Base-by-base conservation (phyloP, 2,888 invertebrate genomes). In the Xylocampa areola region DNA sequence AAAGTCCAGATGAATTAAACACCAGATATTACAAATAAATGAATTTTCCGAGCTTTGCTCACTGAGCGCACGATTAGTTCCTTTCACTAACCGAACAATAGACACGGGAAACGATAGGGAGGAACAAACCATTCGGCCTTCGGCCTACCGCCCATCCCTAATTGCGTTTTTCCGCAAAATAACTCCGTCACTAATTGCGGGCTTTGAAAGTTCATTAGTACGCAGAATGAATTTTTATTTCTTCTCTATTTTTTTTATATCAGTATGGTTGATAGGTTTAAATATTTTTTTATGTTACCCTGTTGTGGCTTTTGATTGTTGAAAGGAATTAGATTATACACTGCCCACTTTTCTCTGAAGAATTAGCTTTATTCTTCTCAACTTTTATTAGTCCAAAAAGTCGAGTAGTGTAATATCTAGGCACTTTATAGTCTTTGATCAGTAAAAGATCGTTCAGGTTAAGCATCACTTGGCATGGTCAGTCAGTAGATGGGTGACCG, bases 191-290 rank as follows among this genome's bases (percentile, higher is more conserved):
- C 79, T 79, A 80, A 80, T 80, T 80, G 78, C 77, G 67, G 54
- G 76, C 73, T 76, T 80, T 69, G 73, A 68, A 78, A 74, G 53
- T 79, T 80, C 79, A 79, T 80, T 80, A 78, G 77, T 67, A 74
- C 63, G 73, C 61, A 60, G 60, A 70, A 65, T 76, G 77, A 73
- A 73, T 75, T 76, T 75, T 73, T 77, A 68, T 62, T 74, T 67
- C 58, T 58, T 14, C 17, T 32, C 37, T 57, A 57, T 52, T 62
- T 60, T 62, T 60, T 65, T 35, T 55, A 52, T 51, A 44, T 43
- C 41, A 40, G 37, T 44, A 25, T 55, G 35, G 51, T 59, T 57
- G 48, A 60, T 49, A 54, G 55, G 41, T 63, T 48, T 37, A 54
- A 48, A 45, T 50, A 45, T 50, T 62, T 59, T 49, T 51, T 16